Conservation (phyloP, 2,888 invertebrate genomes). For the Acrobasis suavella region DNA sequence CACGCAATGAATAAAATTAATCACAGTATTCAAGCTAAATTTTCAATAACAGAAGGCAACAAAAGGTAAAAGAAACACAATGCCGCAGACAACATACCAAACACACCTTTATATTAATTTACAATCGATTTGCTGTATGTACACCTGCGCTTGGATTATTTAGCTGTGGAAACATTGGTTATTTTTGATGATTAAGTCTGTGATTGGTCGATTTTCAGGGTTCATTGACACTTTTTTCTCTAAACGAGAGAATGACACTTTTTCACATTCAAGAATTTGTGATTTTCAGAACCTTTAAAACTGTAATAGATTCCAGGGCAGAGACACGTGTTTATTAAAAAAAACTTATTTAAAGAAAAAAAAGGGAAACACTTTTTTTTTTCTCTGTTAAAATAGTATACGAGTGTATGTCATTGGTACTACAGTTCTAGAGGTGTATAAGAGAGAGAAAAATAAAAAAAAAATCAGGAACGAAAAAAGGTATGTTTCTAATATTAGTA, state of each 20-base stretch:
- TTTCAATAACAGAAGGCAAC: neutral
- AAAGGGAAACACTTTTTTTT: too few relatives aligned
- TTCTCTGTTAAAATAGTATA: too few relatives aligned
- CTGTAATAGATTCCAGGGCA: too few relatives aligned
- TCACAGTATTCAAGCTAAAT: neutral
- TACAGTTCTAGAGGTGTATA: too few relatives aligned
- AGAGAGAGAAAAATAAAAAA: too few relatives aligned
- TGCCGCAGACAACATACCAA: neutral
- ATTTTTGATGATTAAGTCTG: neutral
- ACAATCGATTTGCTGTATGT: neutral
- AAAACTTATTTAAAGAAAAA: too few relatives aligned
- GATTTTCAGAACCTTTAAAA: too few relatives aligned
- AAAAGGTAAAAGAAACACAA: conserved; percentile 1
- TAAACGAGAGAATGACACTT: too few relatives aligned
- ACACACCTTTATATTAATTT: neutral
- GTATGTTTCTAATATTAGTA: neutral
- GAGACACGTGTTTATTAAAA: too few relatives aligned
- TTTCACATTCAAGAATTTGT: too few relatives aligned
- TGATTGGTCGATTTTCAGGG: neutral
- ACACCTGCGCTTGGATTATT: neutral
- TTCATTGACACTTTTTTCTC: neutral
- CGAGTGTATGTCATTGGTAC: too few relatives aligned
- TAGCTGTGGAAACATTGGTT: neutral
- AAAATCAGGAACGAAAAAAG: too few relatives aligned
- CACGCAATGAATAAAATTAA: neutral